Conservation (phyloP, 2,113 vertebrate genomes). For the Ptyas mucosa region DNA sequence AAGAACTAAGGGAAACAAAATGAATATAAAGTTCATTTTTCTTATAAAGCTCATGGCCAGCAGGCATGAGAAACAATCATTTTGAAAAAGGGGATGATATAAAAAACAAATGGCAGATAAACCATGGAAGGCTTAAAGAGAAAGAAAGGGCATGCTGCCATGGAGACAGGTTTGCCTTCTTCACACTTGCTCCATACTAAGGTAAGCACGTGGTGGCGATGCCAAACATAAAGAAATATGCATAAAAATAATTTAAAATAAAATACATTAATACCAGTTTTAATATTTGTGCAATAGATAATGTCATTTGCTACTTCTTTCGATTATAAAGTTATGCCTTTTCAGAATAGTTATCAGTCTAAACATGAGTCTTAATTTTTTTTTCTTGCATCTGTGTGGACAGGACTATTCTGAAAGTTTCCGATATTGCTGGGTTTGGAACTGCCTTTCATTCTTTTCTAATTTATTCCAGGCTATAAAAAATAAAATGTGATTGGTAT, state of each 20-base stretch:
- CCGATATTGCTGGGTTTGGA: background rate
- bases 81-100: background rate
- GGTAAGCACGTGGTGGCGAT: background rate
- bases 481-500: background rate
- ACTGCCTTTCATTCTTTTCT: background rate
- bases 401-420: background rate
- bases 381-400: background rate
- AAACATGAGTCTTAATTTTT: background rate
- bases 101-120: background rate
- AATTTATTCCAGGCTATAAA: background rate
- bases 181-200: background rate
- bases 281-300: background rate
- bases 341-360: background rate
- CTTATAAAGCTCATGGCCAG: background rate
- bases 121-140: background rate
- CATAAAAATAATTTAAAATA: background rate
- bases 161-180: background rate
- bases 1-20: background rate
- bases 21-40: constrained; percentile 4
- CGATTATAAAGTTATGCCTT: background rate
- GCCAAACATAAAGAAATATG: background rate
- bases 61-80: constrained; percentile 5
- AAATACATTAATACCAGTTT: background rate
- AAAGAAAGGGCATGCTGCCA: background rate
- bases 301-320: background rate